Evolutionary conservation across 2,888 invertebrate genomes (phyloP), one percentile per base, ranked within the genome.

Genomic region (Myathropa florea): DNA sequence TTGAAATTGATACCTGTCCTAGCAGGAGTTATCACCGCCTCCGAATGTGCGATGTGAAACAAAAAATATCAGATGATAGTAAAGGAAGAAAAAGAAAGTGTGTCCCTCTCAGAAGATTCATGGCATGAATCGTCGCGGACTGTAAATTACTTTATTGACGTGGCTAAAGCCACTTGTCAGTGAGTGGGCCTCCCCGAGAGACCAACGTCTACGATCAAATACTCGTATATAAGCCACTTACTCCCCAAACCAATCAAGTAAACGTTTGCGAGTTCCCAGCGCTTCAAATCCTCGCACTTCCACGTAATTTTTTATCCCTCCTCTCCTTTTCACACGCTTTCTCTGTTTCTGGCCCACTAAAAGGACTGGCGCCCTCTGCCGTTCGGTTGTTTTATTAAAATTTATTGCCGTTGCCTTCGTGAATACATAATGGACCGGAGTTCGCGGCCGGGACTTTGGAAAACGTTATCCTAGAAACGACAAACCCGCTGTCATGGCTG

Each of bases 171-270:
- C 81, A 77, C 72, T 85, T 78, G 68, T 64, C 80, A 67, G 78
- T 3, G 76, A 61, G 36, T 59, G 59, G 53, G 60, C 46, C 28
- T 78, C 70, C 61, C 33, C 53, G 14, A 23, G 59, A 26, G 53
- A 71, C 14, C 23, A 55, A 57, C 28, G 72, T 64, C 70, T 65
- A 39, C 75, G 79, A 80, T 80, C 65, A 71, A 80, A 75, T 63
- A 57, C 67, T 77, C 53, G 24, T 60, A 68, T 39, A 53, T 78
- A 85, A 85, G 85, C 77, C 85, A 85, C 85, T 85, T 81, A 85
- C 80, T 76, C 80, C 84, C 84, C 76, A 67, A 81, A 81, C 84
- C 84, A 85, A 85, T 81, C 84, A 85, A 84, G 84, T 77, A 72
- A 84, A 80, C 80, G 80, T 80, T 84, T 68, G 80, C 67, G 71